Conservation (phyloP, 1,140 invertebrate genomes). For the Eupeodes corollae region DNA sequence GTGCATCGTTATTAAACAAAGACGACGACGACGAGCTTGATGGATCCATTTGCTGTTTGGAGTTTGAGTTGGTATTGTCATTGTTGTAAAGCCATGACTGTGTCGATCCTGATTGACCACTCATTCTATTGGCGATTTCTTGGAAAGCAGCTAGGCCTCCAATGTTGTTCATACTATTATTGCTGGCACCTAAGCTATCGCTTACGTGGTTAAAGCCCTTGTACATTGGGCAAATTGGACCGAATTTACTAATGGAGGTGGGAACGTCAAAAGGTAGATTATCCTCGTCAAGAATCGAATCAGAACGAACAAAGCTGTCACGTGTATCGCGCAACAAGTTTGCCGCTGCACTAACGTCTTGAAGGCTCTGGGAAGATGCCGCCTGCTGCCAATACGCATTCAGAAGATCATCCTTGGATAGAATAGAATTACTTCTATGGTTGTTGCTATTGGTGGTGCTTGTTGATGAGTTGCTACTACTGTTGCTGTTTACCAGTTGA, state of each 20-base stretch:
- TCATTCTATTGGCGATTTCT: slow-evolving; percentile 8
- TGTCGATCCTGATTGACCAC: slow-evolving; percentile 2
- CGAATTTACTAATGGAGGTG: slow-evolving; percentile 53
- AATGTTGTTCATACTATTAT: slow-evolving; percentile 2
- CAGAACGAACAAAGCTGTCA: slow-evolving; percentile 48
- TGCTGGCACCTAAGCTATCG: slow-evolving; percentile 1
- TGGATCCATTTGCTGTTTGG: background rate
- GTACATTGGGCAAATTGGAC: slow-evolving; percentile 63
- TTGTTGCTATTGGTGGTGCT: background rate
- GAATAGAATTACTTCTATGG: slow-evolving; percentile 5
- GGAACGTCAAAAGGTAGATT: slow-evolving; percentile 65
- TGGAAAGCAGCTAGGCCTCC: slow-evolving; percentile 1
- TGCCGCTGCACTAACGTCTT: background rate
- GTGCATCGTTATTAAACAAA: too few species aligned
- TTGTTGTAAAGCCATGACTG: slow-evolving; percentile 6
- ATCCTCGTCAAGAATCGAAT: slow-evolving; percentile 54
- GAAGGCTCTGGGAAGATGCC: background rate
- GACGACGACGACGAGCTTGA: slow-evolving; percentile 1
- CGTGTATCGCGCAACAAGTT: slow-evolving; percentile 11
- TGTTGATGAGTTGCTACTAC: too few species aligned
- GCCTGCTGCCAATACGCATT: background rate
- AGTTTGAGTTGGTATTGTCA: slow-evolving; percentile 3
- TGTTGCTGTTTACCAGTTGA: too few species aligned
- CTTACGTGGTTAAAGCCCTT: slow-evolving; percentile 36
- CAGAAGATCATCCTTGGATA: background rate